A percentile compares a stretch with the other conserved stretches of the same genome.
These are phyloP conservation scores for Cerastis rubricosa DNA, from an alignment of 2,888 invertebrate species.

Conservation along the genomic window DNA sequence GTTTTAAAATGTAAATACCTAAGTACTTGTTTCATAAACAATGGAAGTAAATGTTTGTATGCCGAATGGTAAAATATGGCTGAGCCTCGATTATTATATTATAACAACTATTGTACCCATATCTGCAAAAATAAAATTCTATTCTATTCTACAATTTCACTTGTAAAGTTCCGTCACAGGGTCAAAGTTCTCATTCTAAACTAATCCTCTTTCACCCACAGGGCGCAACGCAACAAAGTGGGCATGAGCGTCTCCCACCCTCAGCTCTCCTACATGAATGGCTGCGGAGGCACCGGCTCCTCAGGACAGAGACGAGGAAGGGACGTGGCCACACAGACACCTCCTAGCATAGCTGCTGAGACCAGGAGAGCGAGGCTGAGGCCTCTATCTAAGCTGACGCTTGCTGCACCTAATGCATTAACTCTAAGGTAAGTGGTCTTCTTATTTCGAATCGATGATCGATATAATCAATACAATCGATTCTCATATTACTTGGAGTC, in stretches of 20 bases:
- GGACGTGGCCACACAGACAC: constrained; percentile 94
- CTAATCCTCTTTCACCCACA: constrained; percentile 33
- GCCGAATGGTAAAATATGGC: too few relatives aligned
- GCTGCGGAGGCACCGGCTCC: constrained; percentile 79
- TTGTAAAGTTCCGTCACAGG: too few relatives aligned
- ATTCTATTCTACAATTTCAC: too few relatives aligned
- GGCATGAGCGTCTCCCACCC: constrained; percentile 91
- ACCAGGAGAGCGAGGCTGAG: constrained; percentile 86
- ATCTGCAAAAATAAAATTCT: too few relatives aligned
- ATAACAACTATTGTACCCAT: too few relatives aligned
- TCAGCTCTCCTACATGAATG: constrained; percentile 91
- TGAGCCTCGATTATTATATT: too few relatives aligned
- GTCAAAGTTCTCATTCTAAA: neutral
- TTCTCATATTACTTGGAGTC: too few relatives aligned
- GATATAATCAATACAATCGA: too few relatives aligned
- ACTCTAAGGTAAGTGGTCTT: constrained; percentile 79
- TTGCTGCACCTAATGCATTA: constrained; percentile 84
- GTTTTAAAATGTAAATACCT: too few relatives aligned
- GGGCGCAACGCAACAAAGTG: constrained; percentile 87
- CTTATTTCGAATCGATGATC: neutral
- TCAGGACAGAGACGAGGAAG: constrained; percentile 82
- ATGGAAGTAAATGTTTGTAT: too few relatives aligned
- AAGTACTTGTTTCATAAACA: too few relatives aligned
- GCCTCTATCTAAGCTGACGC: constrained; percentile 80
- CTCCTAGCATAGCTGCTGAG: constrained; percentile 93